Percentiles rank a stretch among this genome's conserved stretches.
phyloP scores from a whole-genome alignment of 1,140 invertebrate genomes.

The Rhagoletis zephyria region DNA sequence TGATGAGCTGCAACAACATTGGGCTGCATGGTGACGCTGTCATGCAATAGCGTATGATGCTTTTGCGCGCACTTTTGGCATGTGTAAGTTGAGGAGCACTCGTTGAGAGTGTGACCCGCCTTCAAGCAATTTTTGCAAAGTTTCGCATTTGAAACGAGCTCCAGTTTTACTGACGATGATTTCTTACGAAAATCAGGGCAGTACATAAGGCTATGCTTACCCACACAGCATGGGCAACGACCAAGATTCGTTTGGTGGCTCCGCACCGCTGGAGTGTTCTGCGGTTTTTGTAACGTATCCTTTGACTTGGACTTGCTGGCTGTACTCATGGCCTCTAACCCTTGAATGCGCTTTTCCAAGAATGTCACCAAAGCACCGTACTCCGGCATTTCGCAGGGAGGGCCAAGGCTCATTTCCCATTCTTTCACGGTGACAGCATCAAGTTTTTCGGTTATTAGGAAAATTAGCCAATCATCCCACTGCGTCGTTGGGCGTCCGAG shows the following conservation, averaged over 20 bases:
- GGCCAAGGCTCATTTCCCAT: background rate
- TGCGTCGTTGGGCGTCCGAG: background rate
- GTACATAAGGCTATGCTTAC: background rate
- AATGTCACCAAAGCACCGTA: background rate
- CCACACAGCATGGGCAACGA: background rate
- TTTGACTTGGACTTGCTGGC: background rate
- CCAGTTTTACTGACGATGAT: background rate
- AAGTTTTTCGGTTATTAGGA: background rate
- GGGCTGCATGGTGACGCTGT: background rate
- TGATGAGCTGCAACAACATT: background rate
- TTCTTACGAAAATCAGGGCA: background rate
- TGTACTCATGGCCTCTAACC: background rate
- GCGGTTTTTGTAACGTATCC: background rate
- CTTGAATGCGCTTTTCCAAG: background rate
- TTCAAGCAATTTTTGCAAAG: background rate
- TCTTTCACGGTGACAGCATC: background rate
- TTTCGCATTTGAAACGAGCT: background rate
- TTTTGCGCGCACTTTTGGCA: background rate
- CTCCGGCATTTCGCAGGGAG: background rate
- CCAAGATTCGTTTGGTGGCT: background rate
- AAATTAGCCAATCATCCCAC: constrained; percentile 10
- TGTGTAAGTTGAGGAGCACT: too few species aligned
- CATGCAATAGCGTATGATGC: background rate
- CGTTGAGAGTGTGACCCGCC: background rate
- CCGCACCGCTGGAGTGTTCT: background rate